Evolutionary conservation across 2,113 vertebrate genomes (phyloP), one percentile per base, ranked within the genome.

Genomic region (Smithornis capensis): DNA sequence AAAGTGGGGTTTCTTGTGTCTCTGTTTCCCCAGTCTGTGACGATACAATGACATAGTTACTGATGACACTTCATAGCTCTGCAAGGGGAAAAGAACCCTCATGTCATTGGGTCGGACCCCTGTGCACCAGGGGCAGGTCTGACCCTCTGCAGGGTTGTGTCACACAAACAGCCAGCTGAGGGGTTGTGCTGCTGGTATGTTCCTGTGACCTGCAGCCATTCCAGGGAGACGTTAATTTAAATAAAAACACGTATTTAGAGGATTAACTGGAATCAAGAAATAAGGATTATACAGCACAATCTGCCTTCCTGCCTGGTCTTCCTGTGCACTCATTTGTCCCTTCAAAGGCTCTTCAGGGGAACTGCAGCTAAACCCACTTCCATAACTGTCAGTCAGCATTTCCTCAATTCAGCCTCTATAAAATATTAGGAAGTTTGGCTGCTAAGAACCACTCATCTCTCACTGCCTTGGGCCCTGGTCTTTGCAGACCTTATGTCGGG

Each of bases 201-300:
- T 87, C 68, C 31, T 69, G 23, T 7, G 27, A 56, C 40, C 57
- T 52, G 44, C 18, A 82, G 62, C 42, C 47, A 18, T 63, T 84
- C 53, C 40, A 63, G 31, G 44, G 37, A 87, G 38, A 86, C 9
- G 31, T 3, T 49, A 0, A 5, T 40, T 59, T 59, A 40, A 88
- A 55, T 53, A 70, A 68, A 67, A 65, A 7, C 16, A 37, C 0
- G 0, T 47, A 22, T n/a, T 50, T 25, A n/a, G 8, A 19, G 59
- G 17, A 38, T 76, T 33, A 84, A 59, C 29, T 50, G 38, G 10
- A 78, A 15, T 63, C 29, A 47, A 71, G 44, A 64, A 59, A 33
- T 33, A 18, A 28, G 67, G 40, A 24, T 49, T 35, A 21, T 18
- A 42, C 45, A 56, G 59, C 1, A 2, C 2, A 3, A 12, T 19